Percentiles rank a stretch among this genome's conserved stretches.
phyloP scores from a whole-genome alignment of 2,113 vertebrate species.

The Perccottus glenii region DNA sequence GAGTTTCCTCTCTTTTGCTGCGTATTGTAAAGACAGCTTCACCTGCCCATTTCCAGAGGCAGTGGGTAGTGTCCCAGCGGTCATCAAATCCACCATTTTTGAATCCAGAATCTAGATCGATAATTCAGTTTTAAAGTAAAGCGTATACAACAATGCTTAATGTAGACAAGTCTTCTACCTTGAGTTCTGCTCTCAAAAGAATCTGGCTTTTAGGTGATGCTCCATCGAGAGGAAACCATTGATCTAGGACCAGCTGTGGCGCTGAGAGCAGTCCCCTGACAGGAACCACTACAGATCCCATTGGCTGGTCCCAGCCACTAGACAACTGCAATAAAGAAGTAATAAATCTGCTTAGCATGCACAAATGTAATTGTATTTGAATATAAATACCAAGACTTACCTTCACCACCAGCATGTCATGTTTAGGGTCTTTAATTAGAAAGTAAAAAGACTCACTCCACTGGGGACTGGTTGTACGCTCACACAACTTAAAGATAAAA shows the following conservation, averaged over 20 bases:
- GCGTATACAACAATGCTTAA: neutral
- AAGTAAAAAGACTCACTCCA: slow-evolving; percentile 89
- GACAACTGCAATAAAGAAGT: slow-evolving; percentile 64
- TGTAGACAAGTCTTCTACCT: slow-evolving; percentile 73
- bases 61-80: slow-evolving; percentile 65
- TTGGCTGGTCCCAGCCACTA: slow-evolving; percentile 77
- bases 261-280: slow-evolving; percentile 80
- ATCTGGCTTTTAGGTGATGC: slow-evolving; percentile 79
- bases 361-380: neutral
- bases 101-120: slow-evolving; percentile 70
- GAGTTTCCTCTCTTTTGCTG: slow-evolving; percentile 80
- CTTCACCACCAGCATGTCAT: slow-evolving; percentile 86
- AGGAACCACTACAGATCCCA: slow-evolving; percentile 85
- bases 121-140: neutral
- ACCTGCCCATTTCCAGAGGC: slow-evolving; percentile 74
- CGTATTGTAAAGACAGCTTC: slow-evolving; percentile 83
- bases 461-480: slow-evolving; percentile 78
- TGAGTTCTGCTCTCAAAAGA: slow-evolving; percentile 86
- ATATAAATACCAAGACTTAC: slow-evolving; percentile 57
- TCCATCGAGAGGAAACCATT: slow-evolving; percentile 82
- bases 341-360: neutral
- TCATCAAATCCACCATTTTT: slow-evolving; percentile 74
- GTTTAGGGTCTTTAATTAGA: slow-evolving; percentile 81
- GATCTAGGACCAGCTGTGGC: slow-evolving; percentile 82
- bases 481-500: slow-evolving; percentile 71